Percentiles rank a stretch among this genome's conserved stretches.
Conservation (phyloP, 2,113 vertebrate genomes). For the Istiophorus platypterus region DNA sequence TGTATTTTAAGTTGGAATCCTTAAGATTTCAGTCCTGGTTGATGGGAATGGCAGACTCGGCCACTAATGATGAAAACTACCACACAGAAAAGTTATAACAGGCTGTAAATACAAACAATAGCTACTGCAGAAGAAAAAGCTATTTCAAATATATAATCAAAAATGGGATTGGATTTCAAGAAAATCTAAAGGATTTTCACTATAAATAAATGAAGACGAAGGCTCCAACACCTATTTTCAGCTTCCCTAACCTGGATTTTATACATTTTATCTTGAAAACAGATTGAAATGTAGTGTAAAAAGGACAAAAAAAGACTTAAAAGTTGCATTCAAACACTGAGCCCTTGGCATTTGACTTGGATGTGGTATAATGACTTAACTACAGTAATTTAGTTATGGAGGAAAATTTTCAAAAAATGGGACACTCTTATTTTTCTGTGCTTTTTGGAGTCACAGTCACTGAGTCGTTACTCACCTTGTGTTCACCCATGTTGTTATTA, state of each 20-base stretch:
- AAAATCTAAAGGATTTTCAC: neutral
- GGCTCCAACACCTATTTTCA: neutral
- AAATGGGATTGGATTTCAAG: no score
- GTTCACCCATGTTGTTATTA: constrained; percentile 82
- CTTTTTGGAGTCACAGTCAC: neutral
- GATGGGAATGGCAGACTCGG: no score
- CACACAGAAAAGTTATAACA: neutral
- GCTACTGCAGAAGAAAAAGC: neutral
- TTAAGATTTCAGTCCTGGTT: no score
- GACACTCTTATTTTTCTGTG: neutral
- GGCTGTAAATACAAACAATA: neutral
- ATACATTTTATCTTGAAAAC: neutral
- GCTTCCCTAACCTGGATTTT: neutral
- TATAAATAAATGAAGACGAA: neutral
- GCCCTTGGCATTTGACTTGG: no score
- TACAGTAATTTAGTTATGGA: neutral
- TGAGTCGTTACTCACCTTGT: constrained; percentile 84
- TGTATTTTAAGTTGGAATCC: no score
- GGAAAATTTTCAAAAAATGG: neutral
- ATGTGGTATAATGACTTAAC: neutral
- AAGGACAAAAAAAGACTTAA: neutral
- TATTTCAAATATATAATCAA: no score
- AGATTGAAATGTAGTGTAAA: neutral
- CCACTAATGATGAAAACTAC: neutral
- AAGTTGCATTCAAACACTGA: no score